These are phyloP conservation scores for Synodontis membranacea DNA, from an alignment of 2,113 vertebrate genomes.

Conservation along the genomic window DNA sequence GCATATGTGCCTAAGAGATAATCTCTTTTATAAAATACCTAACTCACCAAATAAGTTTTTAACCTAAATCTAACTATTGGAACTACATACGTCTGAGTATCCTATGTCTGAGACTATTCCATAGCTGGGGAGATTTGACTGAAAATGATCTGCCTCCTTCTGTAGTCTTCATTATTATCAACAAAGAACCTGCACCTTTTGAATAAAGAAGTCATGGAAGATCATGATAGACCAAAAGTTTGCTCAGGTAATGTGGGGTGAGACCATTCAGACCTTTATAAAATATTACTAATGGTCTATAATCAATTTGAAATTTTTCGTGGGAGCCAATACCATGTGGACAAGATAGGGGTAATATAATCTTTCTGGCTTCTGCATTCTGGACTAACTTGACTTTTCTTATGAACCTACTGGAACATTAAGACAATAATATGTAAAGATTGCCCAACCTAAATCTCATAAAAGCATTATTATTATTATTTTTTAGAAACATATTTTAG, in stretches of 20 bases:
- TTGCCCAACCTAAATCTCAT: background rate
- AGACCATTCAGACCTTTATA: background rate
- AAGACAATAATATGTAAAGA: background rate
- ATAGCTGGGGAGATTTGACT: background rate
- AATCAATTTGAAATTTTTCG: background rate
- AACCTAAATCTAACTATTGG: background rate
- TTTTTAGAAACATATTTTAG: no score
- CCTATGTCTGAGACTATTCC: background rate
- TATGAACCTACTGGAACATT: background rate
- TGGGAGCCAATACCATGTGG: background rate
- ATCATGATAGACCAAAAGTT: background rate
- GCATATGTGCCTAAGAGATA: background rate
- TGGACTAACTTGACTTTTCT: background rate
- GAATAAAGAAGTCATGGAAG: background rate
- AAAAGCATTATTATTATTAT: background rate
- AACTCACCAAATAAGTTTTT: background rate
- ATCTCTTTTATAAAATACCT: background rate
- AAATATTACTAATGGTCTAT: background rate
- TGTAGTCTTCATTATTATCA: background rate
- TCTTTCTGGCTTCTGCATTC: background rate
- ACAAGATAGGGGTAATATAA: background rate
- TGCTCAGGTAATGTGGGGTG: background rate
- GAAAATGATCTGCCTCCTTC: background rate
- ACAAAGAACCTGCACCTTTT: background rate
- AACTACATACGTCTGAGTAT: background rate